Percentiles rank a stretch among this genome's conserved stretches.
Conservation (phyloP, 2,113 vertebrate species). For the Varanus salvator region DNA sequence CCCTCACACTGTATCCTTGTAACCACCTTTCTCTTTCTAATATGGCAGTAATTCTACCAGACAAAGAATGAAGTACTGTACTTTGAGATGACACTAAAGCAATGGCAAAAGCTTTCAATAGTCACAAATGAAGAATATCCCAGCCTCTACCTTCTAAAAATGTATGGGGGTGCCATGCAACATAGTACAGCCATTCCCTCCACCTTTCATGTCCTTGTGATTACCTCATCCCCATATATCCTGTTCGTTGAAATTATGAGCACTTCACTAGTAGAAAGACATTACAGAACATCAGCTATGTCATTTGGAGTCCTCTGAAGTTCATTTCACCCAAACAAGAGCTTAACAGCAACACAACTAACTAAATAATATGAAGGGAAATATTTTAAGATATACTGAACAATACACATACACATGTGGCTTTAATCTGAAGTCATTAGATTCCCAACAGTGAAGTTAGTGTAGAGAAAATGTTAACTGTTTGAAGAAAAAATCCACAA, state of each 20-base stretch:
- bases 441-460: neutral
- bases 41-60: neutral
- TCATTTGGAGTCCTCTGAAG: neutral
- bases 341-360: neutral
- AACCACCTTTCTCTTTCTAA: neutral
- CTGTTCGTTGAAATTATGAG: neutral
- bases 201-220: too few relatives aligned
- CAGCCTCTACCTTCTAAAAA: neutral
- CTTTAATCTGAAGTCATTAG: neutral
- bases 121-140: neutral
- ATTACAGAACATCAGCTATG: neutral
- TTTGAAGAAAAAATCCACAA: constrained; percentile 1
- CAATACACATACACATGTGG: neutral
- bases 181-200: neutral
- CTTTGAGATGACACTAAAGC: neutral
- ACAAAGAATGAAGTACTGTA: neutral
- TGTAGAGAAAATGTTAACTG: neutral
- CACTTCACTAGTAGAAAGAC: neutral
- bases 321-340: neutral
- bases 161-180: neutral
- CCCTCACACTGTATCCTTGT: neutral
- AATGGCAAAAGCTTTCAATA: neutral
- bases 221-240: neutral
- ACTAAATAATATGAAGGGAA: neutral
- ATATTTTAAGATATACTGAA: neutral